Percentiles rank a stretch among this genome's conserved stretches.
phyloP scores from a whole-genome alignment of 2,888 invertebrate genomes.

The Notodonta dromedarius region DNA sequence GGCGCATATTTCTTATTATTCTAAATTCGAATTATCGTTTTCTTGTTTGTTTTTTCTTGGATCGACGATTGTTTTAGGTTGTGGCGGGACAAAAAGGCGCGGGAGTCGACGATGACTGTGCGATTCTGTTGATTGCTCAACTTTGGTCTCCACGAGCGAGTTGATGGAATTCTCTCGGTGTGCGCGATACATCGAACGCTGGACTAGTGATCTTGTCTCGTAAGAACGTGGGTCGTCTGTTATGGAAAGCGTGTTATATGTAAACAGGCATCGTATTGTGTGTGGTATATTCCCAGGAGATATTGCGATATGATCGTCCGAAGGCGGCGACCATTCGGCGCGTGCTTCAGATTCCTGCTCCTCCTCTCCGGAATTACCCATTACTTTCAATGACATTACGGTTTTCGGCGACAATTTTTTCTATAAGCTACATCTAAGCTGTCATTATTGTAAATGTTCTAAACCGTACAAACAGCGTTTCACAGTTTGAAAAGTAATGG shows the following conservation, averaged over 20 bases:
- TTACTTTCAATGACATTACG: slow-evolving; percentile 78
- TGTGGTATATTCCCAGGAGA: slow-evolving; percentile 65
- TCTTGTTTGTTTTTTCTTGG: slow-evolving; percentile 65
- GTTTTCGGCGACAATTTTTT: slow-evolving; percentile 67
- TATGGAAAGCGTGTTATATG: slow-evolving; percentile 49
- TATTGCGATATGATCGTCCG: slow-evolving; percentile 74
- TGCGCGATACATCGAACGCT: slow-evolving; percentile 55
- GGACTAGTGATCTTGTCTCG: slow-evolving; percentile 36
- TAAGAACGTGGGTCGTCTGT: slow-evolving; percentile 48
- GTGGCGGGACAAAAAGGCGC: slow-evolving; percentile 62
- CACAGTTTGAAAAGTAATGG: slow-evolving; percentile 51
- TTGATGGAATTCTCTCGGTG: slow-evolving; percentile 45
- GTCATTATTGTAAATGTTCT: slow-evolving; percentile 77
- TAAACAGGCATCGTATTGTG: slow-evolving; percentile 47
- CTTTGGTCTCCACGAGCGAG: slow-evolving; percentile 34
- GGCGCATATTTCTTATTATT: slow-evolving; percentile 70
- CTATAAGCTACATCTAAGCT: slow-evolving; percentile 63
- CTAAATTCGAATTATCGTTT: slow-evolving; percentile 71
- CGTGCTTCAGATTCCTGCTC: slow-evolving; percentile 77
- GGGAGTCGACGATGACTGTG: slow-evolving; percentile 75
- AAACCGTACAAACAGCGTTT: slow-evolving; percentile 68
- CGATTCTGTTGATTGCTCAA: slow-evolving; percentile 58
- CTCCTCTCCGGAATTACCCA: slow-evolving; percentile 71
- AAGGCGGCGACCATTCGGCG: slow-evolving; percentile 68
- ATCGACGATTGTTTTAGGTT: slow-evolving; percentile 75